Evolutionary conservation across 1,140 invertebrate genomes (phyloP), one percentile per base, ranked within the genome.

Genomic region (Probaryconus sp.): DNA sequence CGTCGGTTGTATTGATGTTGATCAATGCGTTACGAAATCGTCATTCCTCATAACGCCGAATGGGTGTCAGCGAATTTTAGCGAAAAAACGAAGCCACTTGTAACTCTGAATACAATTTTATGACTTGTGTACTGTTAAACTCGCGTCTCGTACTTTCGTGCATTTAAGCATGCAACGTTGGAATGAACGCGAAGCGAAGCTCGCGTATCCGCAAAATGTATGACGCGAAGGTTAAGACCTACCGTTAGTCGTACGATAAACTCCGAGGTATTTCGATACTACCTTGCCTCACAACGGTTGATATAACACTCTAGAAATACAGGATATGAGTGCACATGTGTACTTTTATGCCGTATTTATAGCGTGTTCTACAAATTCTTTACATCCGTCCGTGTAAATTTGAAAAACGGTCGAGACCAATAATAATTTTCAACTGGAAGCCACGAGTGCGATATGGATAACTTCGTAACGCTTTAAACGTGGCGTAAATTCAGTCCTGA

Each of bases 171-270:
- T 53, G 37, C 53, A 30, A 43, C 43, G 47, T n/a, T 21, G 51
- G 35, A 56, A 58, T 42, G 65, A 69, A 55, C 45, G 58, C 51
- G 38, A 24, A 38, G 20, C 21, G 35, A 69, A 60, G 35, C 53
- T 53, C 28, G 50, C 50, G 50, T 64, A 75, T 64, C 58, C 64
- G 58, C 64, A 65, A 63, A 75, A 75, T 75, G 71, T 69, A 75
- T 69, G 71, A 69, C 71, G 71, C 60, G 51, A 69, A 75, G 71
- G 71, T 75, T 75, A 75, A 75, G 71, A 75, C 71, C 71, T 75
- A 75, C 71, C 71, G 71, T 75, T 75, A 74, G 56, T 69, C 71
- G 71, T 55, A 63, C 71, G 64, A 72, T 73, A 73, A 73, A 67
- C 68, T 71, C 33, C n/a, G 38, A 55, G 61, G 61, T 65, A 67